A percentile compares a stretch with the other conserved stretches of the same genome.
Conservation (phyloP, 2,113 vertebrate genomes). For the Junco hyemalis region DNA sequence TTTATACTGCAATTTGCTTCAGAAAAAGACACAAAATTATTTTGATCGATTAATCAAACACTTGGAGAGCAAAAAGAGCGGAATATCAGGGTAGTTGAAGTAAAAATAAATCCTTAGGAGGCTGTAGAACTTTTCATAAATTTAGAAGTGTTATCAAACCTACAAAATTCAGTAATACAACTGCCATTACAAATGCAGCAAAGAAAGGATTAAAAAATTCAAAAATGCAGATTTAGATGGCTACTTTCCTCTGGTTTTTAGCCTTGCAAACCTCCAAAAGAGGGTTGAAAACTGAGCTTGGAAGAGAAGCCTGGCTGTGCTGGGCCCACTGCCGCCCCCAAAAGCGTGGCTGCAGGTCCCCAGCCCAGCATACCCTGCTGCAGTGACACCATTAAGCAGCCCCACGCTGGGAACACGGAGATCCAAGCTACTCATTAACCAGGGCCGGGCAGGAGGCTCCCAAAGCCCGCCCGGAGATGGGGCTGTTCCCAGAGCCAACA, state of each 20-base stretch:
- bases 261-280: background rate
- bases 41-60: background rate
- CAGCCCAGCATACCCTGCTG: background rate
- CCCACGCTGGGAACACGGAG: accelerated
- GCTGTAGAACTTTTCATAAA: background rate
- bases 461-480: background rate
- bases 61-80: background rate
- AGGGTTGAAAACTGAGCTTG: background rate
- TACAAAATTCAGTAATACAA: background rate
- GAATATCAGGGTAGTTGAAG: background rate
- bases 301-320: background rate
- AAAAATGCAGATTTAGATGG: background rate
- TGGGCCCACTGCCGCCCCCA: accelerated
- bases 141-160: background rate
- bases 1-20: background rate
- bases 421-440: background rate
- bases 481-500: background rate
- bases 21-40: background rate
- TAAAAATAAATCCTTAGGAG: background rate
- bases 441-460: background rate
- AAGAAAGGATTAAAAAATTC: background rate
- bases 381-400: accelerated
- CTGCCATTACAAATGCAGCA: background rate
- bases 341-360: accelerated
- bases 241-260: background rate